These are phyloP conservation scores for Pentamera pediparva DNA, from an alignment of 53 echinoderm and acorn worm species.

Conservation along the genomic window DNA sequence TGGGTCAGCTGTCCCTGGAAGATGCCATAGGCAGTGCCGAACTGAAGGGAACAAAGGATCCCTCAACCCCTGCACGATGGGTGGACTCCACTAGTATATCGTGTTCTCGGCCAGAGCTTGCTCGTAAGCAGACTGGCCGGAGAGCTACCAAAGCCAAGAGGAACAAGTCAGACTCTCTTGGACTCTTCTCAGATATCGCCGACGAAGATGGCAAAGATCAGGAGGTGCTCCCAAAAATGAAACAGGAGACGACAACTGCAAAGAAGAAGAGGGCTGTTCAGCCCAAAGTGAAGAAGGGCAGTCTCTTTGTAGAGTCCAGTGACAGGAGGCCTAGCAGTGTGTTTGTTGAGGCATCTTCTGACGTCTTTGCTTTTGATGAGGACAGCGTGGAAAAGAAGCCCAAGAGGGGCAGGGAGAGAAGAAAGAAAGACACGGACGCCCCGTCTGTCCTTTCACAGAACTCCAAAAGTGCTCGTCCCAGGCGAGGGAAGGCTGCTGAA, in stretches of 20 bases:
- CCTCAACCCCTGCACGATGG: not conserved
- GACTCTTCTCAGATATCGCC: conserved; percentile 70
- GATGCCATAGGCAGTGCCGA: not conserved
- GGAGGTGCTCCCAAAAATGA: not conserved
- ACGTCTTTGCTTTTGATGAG: conserved; percentile 54
- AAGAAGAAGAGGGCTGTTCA: conserved; percentile 27
- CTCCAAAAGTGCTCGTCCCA: too few species aligned
- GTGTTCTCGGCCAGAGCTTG: conserved; percentile 57
- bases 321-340: not conserved
- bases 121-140: conserved; percentile 52
- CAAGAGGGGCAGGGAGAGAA: conserved; percentile 35
- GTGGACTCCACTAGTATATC: conserved; percentile 2
- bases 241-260: not conserved
- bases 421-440: conserved; percentile 15
- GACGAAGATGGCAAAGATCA: not conserved
- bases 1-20: not conserved
- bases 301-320: conserved; percentile 21
- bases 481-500: too few species aligned
- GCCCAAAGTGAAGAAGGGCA: conserved; percentile 53
- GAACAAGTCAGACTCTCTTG: conserved; percentile 44
- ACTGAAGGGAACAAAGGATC: not conserved
- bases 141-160: conserved; percentile 27
- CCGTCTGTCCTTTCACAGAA: too few species aligned
- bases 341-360: not conserved
- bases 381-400: conserved; percentile 24